Percentiles rank a stretch among this genome's conserved stretches.
Conservation (phyloP, 2,797 vertebrate species). For the Basileuterus tristriatus region DNA sequence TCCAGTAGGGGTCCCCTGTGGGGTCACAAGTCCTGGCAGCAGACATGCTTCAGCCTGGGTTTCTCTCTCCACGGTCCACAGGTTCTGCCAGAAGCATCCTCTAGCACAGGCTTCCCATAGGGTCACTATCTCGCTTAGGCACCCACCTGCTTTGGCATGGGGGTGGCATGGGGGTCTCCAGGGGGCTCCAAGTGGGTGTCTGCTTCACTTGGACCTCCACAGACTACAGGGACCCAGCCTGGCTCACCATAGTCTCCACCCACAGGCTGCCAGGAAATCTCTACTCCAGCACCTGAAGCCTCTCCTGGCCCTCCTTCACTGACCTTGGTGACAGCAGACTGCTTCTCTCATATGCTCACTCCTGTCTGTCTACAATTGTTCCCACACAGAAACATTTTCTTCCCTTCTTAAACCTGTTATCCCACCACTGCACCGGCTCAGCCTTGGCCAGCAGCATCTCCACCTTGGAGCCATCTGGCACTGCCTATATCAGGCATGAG, state of each 20-base stretch:
- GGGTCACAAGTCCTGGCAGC: not conserved
- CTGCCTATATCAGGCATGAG: not conserved
- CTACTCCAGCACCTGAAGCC: not conserved
- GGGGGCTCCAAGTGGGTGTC: not conserved
- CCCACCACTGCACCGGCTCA: not conserved
- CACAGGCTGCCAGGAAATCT: not conserved
- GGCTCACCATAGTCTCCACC: not conserved
- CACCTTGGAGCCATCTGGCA: not conserved
- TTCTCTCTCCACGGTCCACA: not conserved
- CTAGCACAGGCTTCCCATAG: not conserved
- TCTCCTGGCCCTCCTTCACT: not conserved
- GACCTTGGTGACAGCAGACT: not conserved
- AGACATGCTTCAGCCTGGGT: not conserved
- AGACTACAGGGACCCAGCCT: not conserved
- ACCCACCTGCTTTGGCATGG: not conserved
- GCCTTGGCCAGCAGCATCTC: not conserved
- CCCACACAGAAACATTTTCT: not conserved
- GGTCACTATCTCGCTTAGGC: not conserved
- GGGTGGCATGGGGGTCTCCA: rapidly evolving
- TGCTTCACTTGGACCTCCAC: not conserved
- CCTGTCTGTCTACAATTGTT: not conserved
- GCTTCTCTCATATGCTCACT: not conserved
- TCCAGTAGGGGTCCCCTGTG: not conserved
- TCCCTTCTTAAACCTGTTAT: not conserved
- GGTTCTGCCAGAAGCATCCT: not conserved